These are phyloP conservation scores for Spodoptera litura DNA, from an alignment of 1,140 invertebrate species.

Conservation along the genomic window DNA sequence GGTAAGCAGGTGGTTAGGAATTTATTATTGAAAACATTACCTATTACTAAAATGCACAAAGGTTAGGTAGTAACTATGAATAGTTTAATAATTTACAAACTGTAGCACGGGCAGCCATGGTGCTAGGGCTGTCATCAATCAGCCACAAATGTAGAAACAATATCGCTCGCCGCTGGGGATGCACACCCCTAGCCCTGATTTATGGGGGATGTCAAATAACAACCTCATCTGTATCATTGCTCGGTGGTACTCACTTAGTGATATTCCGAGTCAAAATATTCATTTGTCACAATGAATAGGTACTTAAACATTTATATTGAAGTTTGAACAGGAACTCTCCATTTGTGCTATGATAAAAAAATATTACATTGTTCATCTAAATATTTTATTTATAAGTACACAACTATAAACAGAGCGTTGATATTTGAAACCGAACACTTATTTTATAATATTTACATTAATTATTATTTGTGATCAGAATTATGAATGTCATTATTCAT, in stretches of 20 bases:
- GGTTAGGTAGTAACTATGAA: background rate
- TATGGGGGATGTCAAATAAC: conserved; percentile 55
- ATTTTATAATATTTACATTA: conserved; percentile 64
- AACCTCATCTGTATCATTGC: conserved; percentile 57
- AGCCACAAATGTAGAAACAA: conserved; percentile 74
- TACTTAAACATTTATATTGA: too few species aligned
- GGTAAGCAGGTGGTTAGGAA: too few species aligned
- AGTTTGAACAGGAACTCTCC: too few species aligned
- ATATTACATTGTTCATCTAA: conserved; percentile 44
- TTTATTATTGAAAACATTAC: too few species aligned
- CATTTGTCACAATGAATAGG: conserved; percentile 29
- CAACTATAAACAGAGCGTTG: conserved; percentile 72
- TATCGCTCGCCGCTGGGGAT: conserved; percentile 47
- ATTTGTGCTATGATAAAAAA: background rate
- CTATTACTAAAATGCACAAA: background rate
- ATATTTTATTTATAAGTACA: conserved; percentile 61
- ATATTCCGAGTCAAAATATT: conserved; percentile 29
- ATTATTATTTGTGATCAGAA: conserved; percentile 36
- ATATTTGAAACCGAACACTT: conserved; percentile 55
- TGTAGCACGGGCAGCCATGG: background rate
- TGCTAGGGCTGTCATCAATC: conserved; percentile 62
- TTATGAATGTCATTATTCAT: background rate
- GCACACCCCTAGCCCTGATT: conserved; percentile 52
- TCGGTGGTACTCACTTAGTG: conserved; percentile 37
- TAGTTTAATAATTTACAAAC: background rate